Evolutionary conservation across 2,113 vertebrate genomes (phyloP), one percentile per base, ranked within the genome.

Genomic region (Cinclus cinclus): DNA sequence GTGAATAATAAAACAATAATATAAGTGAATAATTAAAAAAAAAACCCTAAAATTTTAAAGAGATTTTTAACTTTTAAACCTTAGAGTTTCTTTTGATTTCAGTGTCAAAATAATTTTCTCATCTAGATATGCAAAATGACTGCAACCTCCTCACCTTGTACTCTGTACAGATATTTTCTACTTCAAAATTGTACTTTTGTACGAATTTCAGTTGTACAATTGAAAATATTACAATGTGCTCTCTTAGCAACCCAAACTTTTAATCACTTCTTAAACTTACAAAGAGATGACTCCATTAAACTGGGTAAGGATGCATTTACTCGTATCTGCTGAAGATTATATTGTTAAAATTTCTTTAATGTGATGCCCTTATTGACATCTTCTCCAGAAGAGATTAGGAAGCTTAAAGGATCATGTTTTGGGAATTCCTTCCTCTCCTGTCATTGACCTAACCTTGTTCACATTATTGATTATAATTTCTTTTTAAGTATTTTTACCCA

Each of bases 361-460:
- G 50, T 50, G 55, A 83, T 88, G 50, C 7, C 71, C 50, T 46
- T 92, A 93, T 69, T 94, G 93, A 90, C 62, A 76, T 11, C 25
- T 92, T 92, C 65, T 87, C 64, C 53, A 94, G 81, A 91, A 76
- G n/a, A 83, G 73, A 94, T 96, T 95, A 96, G 58, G 35, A 90
- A 96, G 92, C 65, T 91, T 95, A 94, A 84, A 82, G 35, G 50
- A 87, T 93, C 41, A 76, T 60, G 86, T 76, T 39, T 58, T 79
- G 68, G 67, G 64, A 83, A 31, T 44, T 90, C 35, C 63, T 88
- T 59, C 25, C 88, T 70, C 89, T 95, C 59, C 53, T 85, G 73
- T 24, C 76, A 86, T 91, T 96, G 87, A 92, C 85, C 73, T 94
- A 90, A 89, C 92, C 79, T 95, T 96, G 84, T 76, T 78, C 71